Evolutionary conservation across 2,797 vertebrate genomes (phyloP), one percentile per base, ranked within the genome.

Genomic region (Protonibea diacanthus): DNA sequence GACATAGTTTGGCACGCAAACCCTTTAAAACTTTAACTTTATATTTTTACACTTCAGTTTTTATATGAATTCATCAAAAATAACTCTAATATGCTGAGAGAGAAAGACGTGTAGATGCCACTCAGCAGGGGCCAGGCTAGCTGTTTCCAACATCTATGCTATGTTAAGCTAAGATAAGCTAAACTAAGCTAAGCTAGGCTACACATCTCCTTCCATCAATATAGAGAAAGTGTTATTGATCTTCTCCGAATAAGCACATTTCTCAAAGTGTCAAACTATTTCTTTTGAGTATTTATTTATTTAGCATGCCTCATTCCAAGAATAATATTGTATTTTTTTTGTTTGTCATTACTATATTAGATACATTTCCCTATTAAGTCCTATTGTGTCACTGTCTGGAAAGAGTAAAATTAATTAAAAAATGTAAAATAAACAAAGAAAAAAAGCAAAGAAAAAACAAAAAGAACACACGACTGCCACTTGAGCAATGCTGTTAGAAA

Each of bases 251-350:
- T 18, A 17, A 25, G 17, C 7, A 0, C 21, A 55, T 49, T 81
- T 83, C 40, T 69, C 40, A 56, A 57, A 82, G 65, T 68, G 60
- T 77, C 48, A 40, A 49, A 81, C 60, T 72, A 18, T n/a, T 78
- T 21, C 55, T 38, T 69, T 51, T 27, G 20, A 17, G 51, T 84
- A 68, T 84, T 83, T 47, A 81, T 78, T 81, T 78, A 27, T 27
- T 81, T 78, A 90, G 92, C 93, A 95, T 93, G 92, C 88, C 62
- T 82, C 83, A 86, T 85, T 84, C 81, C 75, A 84, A 82, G 63
- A 78, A 82, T 83, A 83, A 58, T 87, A 76, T 80, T 81, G 82
- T 84, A 70, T 83, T 88, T 90, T n/a, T n/a, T 74, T 90, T 38
- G 29, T 89, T 84, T 74, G 51, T 83, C 45, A 75, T 80, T 53